Evolutionary conservation across 2,888 invertebrate genomes (phyloP), one percentile per base, ranked within the genome.

Genomic region (Arrhopalites spinosus): DNA sequence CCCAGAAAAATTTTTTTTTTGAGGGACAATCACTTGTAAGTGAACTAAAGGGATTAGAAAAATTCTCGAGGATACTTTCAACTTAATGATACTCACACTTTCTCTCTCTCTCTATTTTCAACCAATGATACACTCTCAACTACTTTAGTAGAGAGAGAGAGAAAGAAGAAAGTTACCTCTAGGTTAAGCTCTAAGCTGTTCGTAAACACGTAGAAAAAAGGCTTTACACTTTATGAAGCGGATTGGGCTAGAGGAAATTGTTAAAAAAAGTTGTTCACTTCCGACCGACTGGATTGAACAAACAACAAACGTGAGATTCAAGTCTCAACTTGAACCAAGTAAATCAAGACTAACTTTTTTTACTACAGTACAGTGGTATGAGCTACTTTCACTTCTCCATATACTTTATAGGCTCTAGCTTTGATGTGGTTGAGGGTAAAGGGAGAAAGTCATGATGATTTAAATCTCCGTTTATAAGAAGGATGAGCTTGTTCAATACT

Each of bases 1-100:
- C 23, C 29, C n/a, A n/a, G n/a, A 29, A 63, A 63, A 63, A 3
- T 63, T 63, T 13, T 63, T 63, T n/a, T n/a, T n/a, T n/a, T n/a
- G n/a, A n/a, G n/a, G 13, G 13, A 29, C 63, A 63, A 63, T 29
- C 27, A 63, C 5, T 3, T 50, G 50, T 63, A 17, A 17, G 29
- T 29, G 30, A 29, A 17, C 29, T 17, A 25, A 25, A 3, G 29
- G 63, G 30, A 63, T 63, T 20, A 63, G 11, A 17, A 13, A 17
- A 29, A 27, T 29, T 63, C 63, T 63, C 29, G 63, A 63, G n/a
- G 63, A 63, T 29, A 17, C 25, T 11, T 29, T 36, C 36, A 36
- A 36, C 36, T 36, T 36, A 36, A 36, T 36, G 36, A 36, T 36
- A 11, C 36, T 11, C 36, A 36, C 36, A 36, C 36, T 36, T 59